Base-by-base conservation (phyloP, 2,888 invertebrate species). In the Eulithis prunata region DNA sequence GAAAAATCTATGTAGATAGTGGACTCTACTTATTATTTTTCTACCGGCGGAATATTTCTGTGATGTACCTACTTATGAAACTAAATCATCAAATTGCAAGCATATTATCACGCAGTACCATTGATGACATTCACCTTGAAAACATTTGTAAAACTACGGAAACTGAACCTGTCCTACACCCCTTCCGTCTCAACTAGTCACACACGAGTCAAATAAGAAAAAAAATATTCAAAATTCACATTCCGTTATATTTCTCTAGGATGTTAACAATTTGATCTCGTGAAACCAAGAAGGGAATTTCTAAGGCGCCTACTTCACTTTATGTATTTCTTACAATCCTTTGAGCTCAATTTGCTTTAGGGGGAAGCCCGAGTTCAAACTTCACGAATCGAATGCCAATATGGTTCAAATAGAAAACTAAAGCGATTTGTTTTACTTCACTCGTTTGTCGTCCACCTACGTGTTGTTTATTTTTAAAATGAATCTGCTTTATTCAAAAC, bases 321-420 rank as follows among this genome's bases (percentile, higher is more conserved):
- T 75, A 76, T 79, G 78, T 83, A 82, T 86, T 81, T 78, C 81
- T 81, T 84, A 78, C 80, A 84, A 84, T 79, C 80, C 83, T 86
- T 84, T 86, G 83, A 84, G 87, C 85, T 85, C 84, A 85, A 87
- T 89, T 88, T 86, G 78, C 81, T 87, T 83, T 79, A 83, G 79
- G 75, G 75, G 81, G 77, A 70, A 72, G 61, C 64, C 70, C 58
- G 69, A 83, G 83, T 83, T 76, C 80, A 82, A 82, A 82, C 74
- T 75, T 72, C 73, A 78, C 74, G 79, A 83, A 84, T 85, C 81
- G 77, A 80, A 80, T 75, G 70, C 63, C 62, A 61, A 59, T 51
- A 56, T 74, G 79, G 77, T 71, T 28, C 59, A 79, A 78, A 68
- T 56, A n/a, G 73, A 47, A 70, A 75, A 70, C 63, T 32, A 14